phyloP scores from a whole-genome alignment of 2,797 vertebrate species.

The Coluber constrictor region DNA sequence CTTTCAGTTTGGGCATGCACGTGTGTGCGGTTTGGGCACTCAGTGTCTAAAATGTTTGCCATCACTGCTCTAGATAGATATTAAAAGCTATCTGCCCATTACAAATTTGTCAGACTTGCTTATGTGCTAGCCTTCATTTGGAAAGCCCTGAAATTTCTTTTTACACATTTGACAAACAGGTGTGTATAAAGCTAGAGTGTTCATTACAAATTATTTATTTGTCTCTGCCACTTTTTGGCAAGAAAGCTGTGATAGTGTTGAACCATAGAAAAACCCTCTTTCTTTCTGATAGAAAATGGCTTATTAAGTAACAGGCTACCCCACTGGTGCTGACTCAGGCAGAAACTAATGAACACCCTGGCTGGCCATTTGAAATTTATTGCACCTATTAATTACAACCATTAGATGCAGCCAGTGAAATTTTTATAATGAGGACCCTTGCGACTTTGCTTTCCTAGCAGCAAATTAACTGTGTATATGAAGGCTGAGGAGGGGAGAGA shows the following conservation, averaged over 20 bases:
- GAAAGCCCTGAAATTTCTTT: not conserved
- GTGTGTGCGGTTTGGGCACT: too few species aligned
- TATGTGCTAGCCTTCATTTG: not conserved
- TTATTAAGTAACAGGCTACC: slow-evolving; percentile 70
- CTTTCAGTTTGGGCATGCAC: too few species aligned
- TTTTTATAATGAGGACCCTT: slow-evolving; percentile 65
- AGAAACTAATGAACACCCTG: slow-evolving; percentile 69
- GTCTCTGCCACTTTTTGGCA: not conserved
- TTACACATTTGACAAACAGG: accelerated
- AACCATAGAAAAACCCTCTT: slow-evolving; percentile 18
- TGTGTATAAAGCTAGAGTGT: not conserved
- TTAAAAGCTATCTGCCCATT: not conserved
- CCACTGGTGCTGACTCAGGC: slow-evolving; percentile 72
- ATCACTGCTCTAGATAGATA: too few species aligned
- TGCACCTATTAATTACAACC: slow-evolving; percentile 73
- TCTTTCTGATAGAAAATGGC: slow-evolving; percentile 57
- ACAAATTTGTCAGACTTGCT: not conserved
- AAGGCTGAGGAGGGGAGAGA: slow-evolving; percentile 2
- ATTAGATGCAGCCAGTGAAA: slow-evolving; percentile 65
- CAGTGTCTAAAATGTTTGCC: too few species aligned
- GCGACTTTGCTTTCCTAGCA: slow-evolving; percentile 59
- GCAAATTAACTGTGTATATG: slow-evolving; percentile 61
- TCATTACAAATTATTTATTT: slow-evolving; percentile 33
- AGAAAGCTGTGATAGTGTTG: not conserved
- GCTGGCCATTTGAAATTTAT: slow-evolving; percentile 68